phyloP scores from a whole-genome alignment of 2,888 invertebrate species.

The Tribolium freemani region DNA sequence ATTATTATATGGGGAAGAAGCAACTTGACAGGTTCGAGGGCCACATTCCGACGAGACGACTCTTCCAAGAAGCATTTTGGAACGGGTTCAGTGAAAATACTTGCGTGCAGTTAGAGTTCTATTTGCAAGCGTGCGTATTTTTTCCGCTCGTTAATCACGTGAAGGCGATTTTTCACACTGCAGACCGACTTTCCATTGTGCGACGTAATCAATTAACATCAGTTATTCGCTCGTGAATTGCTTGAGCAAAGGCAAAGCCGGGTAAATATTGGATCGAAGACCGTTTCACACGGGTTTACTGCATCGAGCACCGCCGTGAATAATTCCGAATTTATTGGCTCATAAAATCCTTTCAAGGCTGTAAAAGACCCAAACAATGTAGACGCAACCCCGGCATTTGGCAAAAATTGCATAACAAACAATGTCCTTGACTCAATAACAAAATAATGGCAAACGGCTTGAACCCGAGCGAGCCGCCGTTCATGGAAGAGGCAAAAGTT shows the following conservation, averaged over 20 bases:
- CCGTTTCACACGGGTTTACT: slow-evolving; percentile 11
- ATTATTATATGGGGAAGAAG: slow-evolving; percentile 22
- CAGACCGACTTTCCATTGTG: slow-evolving; percentile 36
- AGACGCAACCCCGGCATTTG: too few relatives aligned
- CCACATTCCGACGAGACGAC: slow-evolving; percentile 43
- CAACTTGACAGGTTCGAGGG: slow-evolving; percentile 37
- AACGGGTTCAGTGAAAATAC: slow-evolving; percentile 52
- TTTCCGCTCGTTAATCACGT: slow-evolving; percentile 43
- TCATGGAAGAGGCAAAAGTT: slow-evolving; percentile 35
- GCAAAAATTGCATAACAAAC: too few relatives aligned
- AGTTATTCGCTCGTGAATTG: slow-evolving; percentile 20
- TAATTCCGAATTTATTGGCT: slow-evolving; percentile 30
- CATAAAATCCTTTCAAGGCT: slow-evolving; percentile 25
- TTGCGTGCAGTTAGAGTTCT: slow-evolving; percentile 40
- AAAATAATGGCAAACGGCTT: not conserved
- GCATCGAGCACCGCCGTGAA: too few relatives aligned
- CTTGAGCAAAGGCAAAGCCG: slow-evolving; percentile 20
- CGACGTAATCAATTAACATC: slow-evolving; percentile 31
- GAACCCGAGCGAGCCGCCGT: slow-evolving; percentile 4
- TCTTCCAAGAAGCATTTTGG: slow-evolving; percentile 52
- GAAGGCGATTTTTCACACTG: slow-evolving; percentile 21
- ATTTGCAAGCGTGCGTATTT: slow-evolving; percentile 36
- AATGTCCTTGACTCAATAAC: slow-evolving; percentile 40
- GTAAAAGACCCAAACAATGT: not conserved
- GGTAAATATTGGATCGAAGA: not conserved